Conservation (phyloP, 2,113 vertebrate genomes). For the Canis aureus region DNA sequence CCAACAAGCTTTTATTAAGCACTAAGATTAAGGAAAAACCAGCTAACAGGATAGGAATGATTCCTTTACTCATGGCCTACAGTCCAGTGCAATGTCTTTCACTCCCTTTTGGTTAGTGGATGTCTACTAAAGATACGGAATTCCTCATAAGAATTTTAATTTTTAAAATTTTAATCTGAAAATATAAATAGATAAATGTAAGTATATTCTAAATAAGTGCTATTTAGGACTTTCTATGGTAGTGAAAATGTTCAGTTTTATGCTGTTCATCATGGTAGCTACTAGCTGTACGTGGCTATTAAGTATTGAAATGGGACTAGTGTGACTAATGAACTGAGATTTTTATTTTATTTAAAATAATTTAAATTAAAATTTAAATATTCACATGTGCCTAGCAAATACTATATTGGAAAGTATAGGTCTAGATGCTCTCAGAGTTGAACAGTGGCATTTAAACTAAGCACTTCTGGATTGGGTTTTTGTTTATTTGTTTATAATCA, state of each 20-base stretch:
- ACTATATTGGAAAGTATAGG: background rate
- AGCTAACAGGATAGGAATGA: background rate
- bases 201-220: background rate
- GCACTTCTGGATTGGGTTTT: background rate
- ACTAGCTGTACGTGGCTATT: background rate
- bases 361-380: background rate
- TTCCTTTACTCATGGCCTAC: background rate
- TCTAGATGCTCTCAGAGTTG: background rate
- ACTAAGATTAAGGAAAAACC: background rate
- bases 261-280: background rate
- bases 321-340: background rate
- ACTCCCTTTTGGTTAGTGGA: background rate
- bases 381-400: background rate
- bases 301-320: background rate
- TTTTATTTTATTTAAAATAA: background rate
- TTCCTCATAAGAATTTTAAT: background rate
- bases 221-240: background rate
- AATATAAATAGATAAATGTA: background rate
- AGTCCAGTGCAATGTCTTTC: background rate
- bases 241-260: background rate
- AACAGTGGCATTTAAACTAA: background rate
- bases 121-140: background rate
- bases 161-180: background rate
- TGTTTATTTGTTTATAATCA: background rate
- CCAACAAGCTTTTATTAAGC: background rate